Conservation (phyloP, 2,113 vertebrate genomes). For the Apus apus region DNA sequence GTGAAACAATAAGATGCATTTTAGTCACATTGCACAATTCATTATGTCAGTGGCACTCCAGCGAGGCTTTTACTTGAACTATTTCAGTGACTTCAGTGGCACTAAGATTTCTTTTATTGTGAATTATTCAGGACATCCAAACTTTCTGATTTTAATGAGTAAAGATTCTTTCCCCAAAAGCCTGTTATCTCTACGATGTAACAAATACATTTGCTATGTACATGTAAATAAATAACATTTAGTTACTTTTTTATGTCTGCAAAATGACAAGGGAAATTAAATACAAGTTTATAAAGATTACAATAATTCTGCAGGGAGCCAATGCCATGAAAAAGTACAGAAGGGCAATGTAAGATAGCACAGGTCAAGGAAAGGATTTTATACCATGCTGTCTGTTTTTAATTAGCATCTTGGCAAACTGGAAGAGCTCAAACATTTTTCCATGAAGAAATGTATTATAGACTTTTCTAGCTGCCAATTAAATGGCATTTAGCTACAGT, state of each 20-base stretch:
- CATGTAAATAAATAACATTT: constrained; percentile 27
- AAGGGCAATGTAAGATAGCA: constrained; percentile 45
- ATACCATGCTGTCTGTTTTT: constrained; percentile 44
- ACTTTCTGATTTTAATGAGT: background rate
- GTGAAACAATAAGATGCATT: background rate
- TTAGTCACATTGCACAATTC: background rate
- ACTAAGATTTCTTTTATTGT: background rate
- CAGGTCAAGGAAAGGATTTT: constrained; percentile 60
- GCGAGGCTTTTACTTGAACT: background rate
- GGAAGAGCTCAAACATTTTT: constrained; percentile 55
- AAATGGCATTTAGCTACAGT: constrained; percentile 63
- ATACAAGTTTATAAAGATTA: constrained; percentile 18
- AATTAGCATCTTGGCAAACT: constrained; percentile 65
- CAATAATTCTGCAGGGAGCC: constrained; percentile 21
- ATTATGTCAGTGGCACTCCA: background rate
- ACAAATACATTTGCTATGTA: background rate
- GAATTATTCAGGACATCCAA: constrained; percentile 35
- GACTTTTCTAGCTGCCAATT: constrained; percentile 57
- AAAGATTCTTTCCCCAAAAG: constrained; percentile 17
- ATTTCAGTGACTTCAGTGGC: background rate
- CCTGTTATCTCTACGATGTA: background rate
- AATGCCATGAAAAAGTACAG: constrained; percentile 35
- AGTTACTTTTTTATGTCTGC: background rate
- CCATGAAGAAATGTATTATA: constrained; percentile 51
- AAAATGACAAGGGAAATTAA: constrained; percentile 22